phyloP scores from a whole-genome alignment of 92 coral and sea anemone genomes.

The Muricea muricata region DNA sequence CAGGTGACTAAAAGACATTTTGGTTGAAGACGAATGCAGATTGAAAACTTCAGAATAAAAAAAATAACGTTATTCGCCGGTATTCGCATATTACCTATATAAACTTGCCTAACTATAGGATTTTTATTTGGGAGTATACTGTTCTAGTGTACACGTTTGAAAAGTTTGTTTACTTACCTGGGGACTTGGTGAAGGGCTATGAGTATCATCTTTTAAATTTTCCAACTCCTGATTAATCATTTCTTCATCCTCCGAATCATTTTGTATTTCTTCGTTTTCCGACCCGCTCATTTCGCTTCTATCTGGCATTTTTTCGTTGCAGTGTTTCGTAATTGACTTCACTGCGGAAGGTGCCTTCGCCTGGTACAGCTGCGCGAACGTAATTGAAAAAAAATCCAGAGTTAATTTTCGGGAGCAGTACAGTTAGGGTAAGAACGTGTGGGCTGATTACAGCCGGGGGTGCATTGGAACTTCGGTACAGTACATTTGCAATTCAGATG shows the following conservation, averaged over 20 bases:
- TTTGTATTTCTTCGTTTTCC: neutral
- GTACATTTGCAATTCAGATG: too few species aligned
- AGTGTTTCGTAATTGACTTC: neutral
- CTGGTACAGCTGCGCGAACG: neutral
- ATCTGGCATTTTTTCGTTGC: conserved; percentile 6
- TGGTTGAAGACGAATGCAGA: too few species aligned
- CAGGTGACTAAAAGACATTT: too few species aligned
- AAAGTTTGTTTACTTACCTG: conserved; percentile 7
- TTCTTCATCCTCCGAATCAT: neutral
- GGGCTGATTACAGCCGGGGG: neutral
- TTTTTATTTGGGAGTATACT: too few species aligned
- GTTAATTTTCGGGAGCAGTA: neutral
- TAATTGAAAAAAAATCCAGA: neutral
- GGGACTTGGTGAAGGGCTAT: neutral
- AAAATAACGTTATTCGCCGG: too few species aligned
- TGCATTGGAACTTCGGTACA: too few species aligned
- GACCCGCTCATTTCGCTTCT: conserved; percentile 18
- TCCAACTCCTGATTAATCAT: conserved; percentile 20
- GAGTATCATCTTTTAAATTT: neutral
- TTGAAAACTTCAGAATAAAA: too few species aligned
- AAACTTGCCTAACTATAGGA: too few species aligned
- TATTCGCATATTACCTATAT: too few species aligned
- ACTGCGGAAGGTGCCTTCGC: neutral
- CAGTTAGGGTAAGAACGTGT: too few species aligned
- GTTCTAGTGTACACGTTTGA: too few species aligned